Percentiles rank a stretch among this genome's conserved stretches.
Conservation (phyloP, 2,888 invertebrate genomes). For the Patella depressa region DNA sequence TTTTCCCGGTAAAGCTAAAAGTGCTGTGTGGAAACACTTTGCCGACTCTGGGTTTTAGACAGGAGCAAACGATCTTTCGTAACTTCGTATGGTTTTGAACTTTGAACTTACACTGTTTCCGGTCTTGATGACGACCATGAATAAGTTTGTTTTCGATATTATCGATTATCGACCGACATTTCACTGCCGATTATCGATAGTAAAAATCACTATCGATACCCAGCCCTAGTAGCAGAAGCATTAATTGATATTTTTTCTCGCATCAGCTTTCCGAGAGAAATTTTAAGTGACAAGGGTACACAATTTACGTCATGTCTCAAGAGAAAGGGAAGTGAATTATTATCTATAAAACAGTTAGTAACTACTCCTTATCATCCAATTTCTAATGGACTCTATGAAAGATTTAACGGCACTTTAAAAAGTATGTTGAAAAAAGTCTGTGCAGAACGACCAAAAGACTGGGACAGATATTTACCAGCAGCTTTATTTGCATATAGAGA, state of each 20-base stretch:
- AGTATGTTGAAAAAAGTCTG: slow-evolving; percentile 38
- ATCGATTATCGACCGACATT: no score
- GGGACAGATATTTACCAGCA: slow-evolving; percentile 40
- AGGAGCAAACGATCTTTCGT: no score
- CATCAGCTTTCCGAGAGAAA: slow-evolving; percentile 30
- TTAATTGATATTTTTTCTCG: slow-evolving; percentile 27
- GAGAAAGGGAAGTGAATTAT: slow-evolving; percentile 21
- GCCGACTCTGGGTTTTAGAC: no score
- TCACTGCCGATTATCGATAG: no score
- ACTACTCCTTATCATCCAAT: slow-evolving; percentile 41
- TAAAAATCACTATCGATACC: no score
- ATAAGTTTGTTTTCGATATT: no score
- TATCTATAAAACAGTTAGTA: slow-evolving; percentile 24
- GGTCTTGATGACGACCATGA: no score
- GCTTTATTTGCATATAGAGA: slow-evolving; percentile 23
- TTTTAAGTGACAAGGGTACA: slow-evolving; percentile 7
- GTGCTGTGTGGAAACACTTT: no score
- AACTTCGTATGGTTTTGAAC: no score
- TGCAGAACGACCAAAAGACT: slow-evolving; percentile 33
- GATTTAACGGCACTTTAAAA: slow-evolving; percentile 30
- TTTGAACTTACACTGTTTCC: no score
- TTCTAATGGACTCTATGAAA: slow-evolving; percentile 37
- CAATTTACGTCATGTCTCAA: slow-evolving; percentile 20
- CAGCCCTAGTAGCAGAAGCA: slow-evolving; percentile 31
- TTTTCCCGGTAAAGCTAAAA: no score